These are phyloP conservation scores for Remorina albescens DNA, from an alignment of 2,797 vertebrate species.

Conservation along the genomic window DNA sequence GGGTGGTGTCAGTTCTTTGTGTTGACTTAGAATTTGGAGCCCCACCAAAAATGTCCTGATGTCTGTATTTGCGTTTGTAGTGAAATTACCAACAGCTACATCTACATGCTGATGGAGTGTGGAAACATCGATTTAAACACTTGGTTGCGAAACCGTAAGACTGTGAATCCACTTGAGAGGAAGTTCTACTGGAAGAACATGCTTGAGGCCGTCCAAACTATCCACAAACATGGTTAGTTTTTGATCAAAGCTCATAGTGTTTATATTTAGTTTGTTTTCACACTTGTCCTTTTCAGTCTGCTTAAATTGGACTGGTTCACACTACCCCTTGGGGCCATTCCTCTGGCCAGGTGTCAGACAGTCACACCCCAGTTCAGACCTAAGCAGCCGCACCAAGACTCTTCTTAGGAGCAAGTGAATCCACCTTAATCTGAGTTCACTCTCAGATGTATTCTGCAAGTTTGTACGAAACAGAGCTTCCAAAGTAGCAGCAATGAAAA, in stretches of 20 bases:
- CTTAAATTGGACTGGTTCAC: not conserved
- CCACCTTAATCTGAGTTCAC: no score
- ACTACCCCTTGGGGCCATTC: not conserved
- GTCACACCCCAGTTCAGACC: not conserved
- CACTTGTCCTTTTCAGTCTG: no score
- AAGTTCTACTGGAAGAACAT: slow-evolving; percentile 99
- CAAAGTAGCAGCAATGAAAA: no score
- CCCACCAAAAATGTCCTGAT: not conserved
- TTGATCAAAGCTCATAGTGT: not conserved
- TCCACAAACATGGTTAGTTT: slow-evolving; percentile 93
- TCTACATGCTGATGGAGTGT: slow-evolving; percentile 99
- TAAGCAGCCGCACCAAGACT: not conserved
- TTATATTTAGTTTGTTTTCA: not conserved
- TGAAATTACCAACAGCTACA: slow-evolving; percentile 92
- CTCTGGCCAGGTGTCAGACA: not conserved
- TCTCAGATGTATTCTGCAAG: no score
- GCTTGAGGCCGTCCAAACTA: slow-evolving; percentile 96
- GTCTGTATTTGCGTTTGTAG: slow-evolving; percentile 75
- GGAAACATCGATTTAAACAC: slow-evolving; percentile 97
- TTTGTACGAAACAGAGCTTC: not conserved
- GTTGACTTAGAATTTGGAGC: not conserved
- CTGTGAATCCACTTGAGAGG: slow-evolving; percentile 91
- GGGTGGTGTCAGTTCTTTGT: not conserved
- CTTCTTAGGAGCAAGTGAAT: not conserved
- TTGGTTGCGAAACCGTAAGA: slow-evolving; percentile 95